Base-by-base conservation (phyloP, 1,140 invertebrate genomes). In the Calliopsis andreniformis region DNA sequence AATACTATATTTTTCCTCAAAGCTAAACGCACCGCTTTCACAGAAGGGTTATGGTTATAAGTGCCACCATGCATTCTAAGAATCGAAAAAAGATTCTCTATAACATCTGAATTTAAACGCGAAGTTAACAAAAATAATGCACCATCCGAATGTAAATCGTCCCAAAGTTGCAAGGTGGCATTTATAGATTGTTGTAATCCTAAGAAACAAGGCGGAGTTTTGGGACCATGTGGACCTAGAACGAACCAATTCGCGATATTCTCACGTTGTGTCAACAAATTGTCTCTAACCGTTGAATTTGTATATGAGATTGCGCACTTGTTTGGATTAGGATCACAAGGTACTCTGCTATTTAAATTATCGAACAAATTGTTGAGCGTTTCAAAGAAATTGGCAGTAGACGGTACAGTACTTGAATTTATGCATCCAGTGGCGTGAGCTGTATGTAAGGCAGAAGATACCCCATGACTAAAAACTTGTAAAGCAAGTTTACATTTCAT, bases 401-500 rank as follows among this genome's bases (percentile, higher is more conserved):
- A 30, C 25, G 35, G 56, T 30, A 58, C 56, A n/a, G 56, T 58
- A 23, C 12, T 20, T 39, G 56, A 30, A 35, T 39, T 35, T 39
- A 58, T 58, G 56, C 30, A 35, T 30, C 56, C 35, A 30, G 56
- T 58, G 3, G 25, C 28, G 3, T 2, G 20, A 39, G 56, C 30
- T 16, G 35, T 58, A n/a, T 35, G 18, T 6, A 58, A 39, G 4
- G 30, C 30, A 58, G 30, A 58, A 23, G 35, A 58, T 7, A 58
- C 30, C 12, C 56, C 1, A 3, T 58, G 35, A 39, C 30, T 58
- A n/a, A 58, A 58, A 35, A 39, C 56, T 58, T 39, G 30, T 5
- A 58, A 18, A 58, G 56, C 32, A 58, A 58, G 35, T 30, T 58
- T 58, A 58, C 30, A 58, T 58, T 58, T 58, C 28, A 58, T 58